Conservation (phyloP, 2,888 invertebrate genomes). For the Meiosimyza platycephala region DNA sequence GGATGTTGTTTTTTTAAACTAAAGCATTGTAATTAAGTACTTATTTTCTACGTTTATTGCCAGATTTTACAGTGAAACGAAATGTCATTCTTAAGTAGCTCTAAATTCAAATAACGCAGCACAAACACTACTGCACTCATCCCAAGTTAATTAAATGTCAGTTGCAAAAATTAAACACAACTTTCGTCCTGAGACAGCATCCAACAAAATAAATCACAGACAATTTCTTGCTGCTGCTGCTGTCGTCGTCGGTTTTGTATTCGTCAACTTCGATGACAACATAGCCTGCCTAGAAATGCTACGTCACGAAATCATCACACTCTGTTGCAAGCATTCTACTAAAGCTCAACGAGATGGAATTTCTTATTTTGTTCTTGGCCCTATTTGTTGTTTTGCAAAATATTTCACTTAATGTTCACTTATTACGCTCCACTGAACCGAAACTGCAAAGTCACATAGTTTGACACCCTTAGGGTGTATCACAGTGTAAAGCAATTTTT, state of each 20-base stretch:
- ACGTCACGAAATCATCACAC: constrained; percentile 46
- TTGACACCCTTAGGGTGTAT: constrained; percentile 48
- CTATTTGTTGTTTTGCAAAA: constrained; percentile 22
- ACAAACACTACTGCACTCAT: not conserved
- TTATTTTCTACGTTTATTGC: no score
- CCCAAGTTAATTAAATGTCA: constrained; percentile 52
- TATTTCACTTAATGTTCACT: constrained; percentile 48
- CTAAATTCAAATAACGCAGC: constrained; percentile 3
- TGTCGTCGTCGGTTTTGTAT: not conserved
- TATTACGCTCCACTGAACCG: constrained; percentile 49
- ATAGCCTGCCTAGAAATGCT: constrained; percentile 36
- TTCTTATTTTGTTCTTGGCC: constrained; percentile 3
- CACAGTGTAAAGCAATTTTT: constrained; percentile 9
- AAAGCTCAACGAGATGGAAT: constrained; percentile 12
- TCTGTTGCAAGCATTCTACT: not conserved
- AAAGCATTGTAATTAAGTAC: no score
- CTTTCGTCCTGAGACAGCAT: constrained; percentile 13
- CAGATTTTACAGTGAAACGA: no score
- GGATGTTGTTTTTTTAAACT: no score
- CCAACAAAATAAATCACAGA: constrained; percentile 48
- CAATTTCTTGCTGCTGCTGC: constrained; percentile 18
- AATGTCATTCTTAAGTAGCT: not conserved
- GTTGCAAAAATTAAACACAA: constrained; percentile 44
- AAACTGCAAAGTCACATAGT: constrained; percentile 54
- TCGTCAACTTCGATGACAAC: constrained; percentile 16